A percentile compares a stretch with the other conserved stretches of the same genome.
Evolutionary conservation across 2,113 vertebrate species (phyloP).

Genomic region (Chamaea fasciata): DNA sequence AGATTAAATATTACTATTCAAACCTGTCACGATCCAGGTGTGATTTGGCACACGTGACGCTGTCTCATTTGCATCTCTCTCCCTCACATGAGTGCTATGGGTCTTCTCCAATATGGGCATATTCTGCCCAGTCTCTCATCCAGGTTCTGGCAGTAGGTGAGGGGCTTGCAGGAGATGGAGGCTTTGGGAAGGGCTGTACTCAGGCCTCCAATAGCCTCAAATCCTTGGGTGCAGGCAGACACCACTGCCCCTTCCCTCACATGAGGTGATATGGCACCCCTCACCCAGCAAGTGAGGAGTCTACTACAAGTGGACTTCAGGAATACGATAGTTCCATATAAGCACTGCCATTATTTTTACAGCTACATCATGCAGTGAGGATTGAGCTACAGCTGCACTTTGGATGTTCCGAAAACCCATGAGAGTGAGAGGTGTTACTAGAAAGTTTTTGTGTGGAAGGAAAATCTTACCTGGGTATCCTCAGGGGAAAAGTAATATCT

Average conservation of each 20-base stretch:
- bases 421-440: not conserved
- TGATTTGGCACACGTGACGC: not conserved
- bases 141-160: not conserved
- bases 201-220: fast-evolving
- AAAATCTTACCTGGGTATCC: not conserved
- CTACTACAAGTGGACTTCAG: not conserved
- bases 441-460: not conserved
- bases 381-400: not conserved
- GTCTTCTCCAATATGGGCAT: not conserved
- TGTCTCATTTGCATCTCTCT: not conserved
- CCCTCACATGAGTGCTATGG: fast-evolving
- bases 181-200: not conserved
- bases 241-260: not conserved
- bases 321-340: not conserved
- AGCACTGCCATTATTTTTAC: not conserved
- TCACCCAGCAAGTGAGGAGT: not conserved
- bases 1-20: not conserved
- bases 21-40: fast-evolving
- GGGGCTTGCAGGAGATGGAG: not conserved
- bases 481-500: not conserved
- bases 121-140: not conserved
- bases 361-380: not conserved
- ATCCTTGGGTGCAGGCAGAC: not conserved
- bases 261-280: fast-evolving
- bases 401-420: not conserved